Evolutionary conservation across 2,888 invertebrate genomes (phyloP), one percentile per base, ranked within the genome.

Genomic region (Stramonita haemastoma): DNA sequence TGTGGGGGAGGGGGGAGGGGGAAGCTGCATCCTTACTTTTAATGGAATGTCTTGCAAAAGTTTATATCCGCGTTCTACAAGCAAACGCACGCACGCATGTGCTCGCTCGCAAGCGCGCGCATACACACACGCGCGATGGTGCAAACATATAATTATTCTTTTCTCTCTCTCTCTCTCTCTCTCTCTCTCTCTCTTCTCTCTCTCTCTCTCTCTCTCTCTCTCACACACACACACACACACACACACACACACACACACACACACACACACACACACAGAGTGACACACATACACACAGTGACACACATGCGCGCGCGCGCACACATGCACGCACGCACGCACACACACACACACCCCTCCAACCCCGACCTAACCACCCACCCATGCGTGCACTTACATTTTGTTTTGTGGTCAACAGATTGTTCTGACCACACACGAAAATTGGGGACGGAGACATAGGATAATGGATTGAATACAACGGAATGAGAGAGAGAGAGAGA

Each of bases 51-150:
- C 46, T 46, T 2, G 8, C 46, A 46, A 46, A 46, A 46, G 2
- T 46, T 46, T 46, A 46, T 8, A 46, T 46, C 2, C 8, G 46
- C 46, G 46, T 46, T 46, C 46, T 46, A 5, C 46, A 8, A 8
- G 46, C 29, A 29, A 26, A 88, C 66, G 79, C 66, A 88, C 34
- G 79, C 77, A 88, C 77, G 56, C 84, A 84, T 36, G 34, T 36
- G 29, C 36, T 8, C 56, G 29, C 84, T 8, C 84, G 29, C 84
- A 19, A 36, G 29, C 46, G 29, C 36, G 36, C 84, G 36, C 84
- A 84, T 36, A 84, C 56, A 36, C 83, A 83, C 83, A 79, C n/a
- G n/a, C n/a, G n/a, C n/a, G n/a, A n/a, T n/a, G n/a, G n/a, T n/a
- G n/a, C n/a, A n/a, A n/a, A n/a, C n/a, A n/a, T n/a, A n/a, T n/a